Percentiles rank a stretch among this genome's conserved stretches.
These are phyloP conservation scores for Marasmarcha lunaedactyla DNA, from an alignment of 2,888 invertebrate species.

Conservation along the genomic window DNA sequence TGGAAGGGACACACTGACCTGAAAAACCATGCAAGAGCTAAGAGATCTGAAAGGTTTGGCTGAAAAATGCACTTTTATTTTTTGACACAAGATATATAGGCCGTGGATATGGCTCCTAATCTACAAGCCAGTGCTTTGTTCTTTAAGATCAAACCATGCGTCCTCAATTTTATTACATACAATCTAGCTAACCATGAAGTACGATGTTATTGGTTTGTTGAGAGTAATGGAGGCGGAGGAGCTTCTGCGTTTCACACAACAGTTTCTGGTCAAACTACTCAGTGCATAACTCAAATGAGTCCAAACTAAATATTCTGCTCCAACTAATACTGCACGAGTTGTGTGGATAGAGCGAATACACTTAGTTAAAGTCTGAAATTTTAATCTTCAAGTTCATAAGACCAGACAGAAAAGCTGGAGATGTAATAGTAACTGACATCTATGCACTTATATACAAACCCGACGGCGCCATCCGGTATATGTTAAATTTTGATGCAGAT, in stretches of 20 bases:
- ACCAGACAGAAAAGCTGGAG: slow-evolving; percentile 14
- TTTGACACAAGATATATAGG: slow-evolving; percentile 5
- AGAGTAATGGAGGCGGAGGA: background rate
- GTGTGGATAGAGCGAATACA: too few relatives aligned
- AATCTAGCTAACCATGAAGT: slow-evolving; percentile 5
- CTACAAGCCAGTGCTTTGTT: slow-evolving; percentile 6
- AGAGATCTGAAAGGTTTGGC: slow-evolving; percentile 1
- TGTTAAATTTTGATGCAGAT: slow-evolving; percentile 12
- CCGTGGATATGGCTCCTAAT: slow-evolving; percentile 4
- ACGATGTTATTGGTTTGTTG: slow-evolving; percentile 5
- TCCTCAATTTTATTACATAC: slow-evolving; percentile 6
- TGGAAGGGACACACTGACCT: background rate
- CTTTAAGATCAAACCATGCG: slow-evolving; percentile 5
- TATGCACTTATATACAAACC: slow-evolving; percentile 12
- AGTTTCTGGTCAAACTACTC: too few relatives aligned
- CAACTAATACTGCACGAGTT: too few relatives aligned
- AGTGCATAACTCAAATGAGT: too few relatives aligned
- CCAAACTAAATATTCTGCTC: too few relatives aligned
- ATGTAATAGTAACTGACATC: slow-evolving; percentile 13
- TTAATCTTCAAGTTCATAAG: slow-evolving; percentile 12
- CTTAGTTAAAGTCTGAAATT: slow-evolving; percentile 5
- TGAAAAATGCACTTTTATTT: slow-evolving; percentile 1
- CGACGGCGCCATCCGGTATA: slow-evolving; percentile 11
- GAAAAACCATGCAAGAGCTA: background rate
- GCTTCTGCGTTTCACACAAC: too few relatives aligned